Percentiles rank a stretch among this genome's conserved stretches.
Conservation (phyloP, 2,113 vertebrate species). For the Phasianus colchicus region DNA sequence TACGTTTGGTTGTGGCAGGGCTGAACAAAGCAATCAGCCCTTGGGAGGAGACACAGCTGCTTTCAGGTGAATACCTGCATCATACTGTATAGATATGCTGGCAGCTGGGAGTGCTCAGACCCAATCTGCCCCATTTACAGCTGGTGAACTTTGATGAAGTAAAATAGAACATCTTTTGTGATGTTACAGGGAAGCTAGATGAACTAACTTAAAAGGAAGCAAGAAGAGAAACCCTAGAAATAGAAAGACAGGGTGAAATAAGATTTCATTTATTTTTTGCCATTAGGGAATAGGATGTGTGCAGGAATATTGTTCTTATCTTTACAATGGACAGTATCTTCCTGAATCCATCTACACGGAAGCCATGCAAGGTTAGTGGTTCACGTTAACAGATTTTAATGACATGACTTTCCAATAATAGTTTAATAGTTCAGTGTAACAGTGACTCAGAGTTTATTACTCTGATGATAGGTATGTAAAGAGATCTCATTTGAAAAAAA, state of each 20-base stretch:
- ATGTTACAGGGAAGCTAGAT: neutral
- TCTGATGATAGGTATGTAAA: slow-evolving; percentile 13
- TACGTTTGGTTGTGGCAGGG: neutral
- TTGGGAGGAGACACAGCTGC: neutral
- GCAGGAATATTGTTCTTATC: slow-evolving; percentile 10
- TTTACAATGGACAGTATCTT: neutral
- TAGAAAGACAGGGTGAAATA: neutral
- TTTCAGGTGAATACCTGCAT: neutral
- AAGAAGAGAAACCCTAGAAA: neutral
- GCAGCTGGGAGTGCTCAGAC: neutral
- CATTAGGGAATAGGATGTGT: neutral
- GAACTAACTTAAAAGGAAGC: neutral
- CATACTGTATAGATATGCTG: neutral
- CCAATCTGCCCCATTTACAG: neutral
- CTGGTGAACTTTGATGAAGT: neutral
- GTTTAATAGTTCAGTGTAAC: slow-evolving; percentile 34
- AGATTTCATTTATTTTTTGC: neutral
- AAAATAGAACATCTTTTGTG: slow-evolving; percentile 9
- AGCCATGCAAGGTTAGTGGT: neutral
- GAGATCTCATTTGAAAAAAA: slow-evolving; percentile 43
- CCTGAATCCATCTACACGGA: neutral
- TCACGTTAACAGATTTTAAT: slow-evolving; percentile 26
- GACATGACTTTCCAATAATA: slow-evolving; percentile 38
- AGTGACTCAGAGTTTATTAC: slow-evolving; percentile 54
- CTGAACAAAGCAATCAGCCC: neutral